Evolutionary conservation across 2,888 invertebrate species (phyloP), one percentile per base, ranked within the genome.

Genomic region (Litoditis marina): DNA sequence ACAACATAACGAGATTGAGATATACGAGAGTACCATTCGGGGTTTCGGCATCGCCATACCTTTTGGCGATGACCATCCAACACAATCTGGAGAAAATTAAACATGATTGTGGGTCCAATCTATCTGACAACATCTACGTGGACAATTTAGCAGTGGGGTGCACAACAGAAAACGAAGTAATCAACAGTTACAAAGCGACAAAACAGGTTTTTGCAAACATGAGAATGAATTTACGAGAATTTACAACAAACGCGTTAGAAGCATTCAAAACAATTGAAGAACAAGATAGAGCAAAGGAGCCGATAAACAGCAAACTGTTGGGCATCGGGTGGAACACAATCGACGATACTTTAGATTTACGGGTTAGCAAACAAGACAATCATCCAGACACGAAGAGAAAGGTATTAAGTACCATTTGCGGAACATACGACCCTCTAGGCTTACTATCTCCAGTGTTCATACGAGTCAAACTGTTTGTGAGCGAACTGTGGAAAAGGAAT

Each of bases 21-120:
- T 58, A 32, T 31, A 57, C 19, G 22, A 60, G 59, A 16, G n/a
- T 58, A 16, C 59, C 59, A 22, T 60, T 55, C 28, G 59, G 59
- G 13, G 49, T 47, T 13, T 19, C n/a, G 13, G 22, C n/a, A n/a
- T 47, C 49, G 16, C 49, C 49, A 22, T 47, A 16, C 19, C 22
- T 47, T 13, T 19, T 47, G 11, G 22, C 16, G 11, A n/a, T 13
- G 11, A 13, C 49, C 25, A 47, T 47, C 11, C 16, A 22, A n/a
- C 25, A 47, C 25, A 13, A 19, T 19, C 13, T n/a, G 13, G 49
- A 47, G 19, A 13, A 47, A 1, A 13, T 13, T 47, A 47, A 47
- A 13, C 13, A 19, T 22, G 22, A 19, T 1, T 19, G 13, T 16
- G 16, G 19, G 49, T 19, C 13, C 11, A 47, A n/a, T 11, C 11